Base-by-base conservation (phyloP, 2,113 vertebrate species). In the Aspidoscelis tigris region DNA sequence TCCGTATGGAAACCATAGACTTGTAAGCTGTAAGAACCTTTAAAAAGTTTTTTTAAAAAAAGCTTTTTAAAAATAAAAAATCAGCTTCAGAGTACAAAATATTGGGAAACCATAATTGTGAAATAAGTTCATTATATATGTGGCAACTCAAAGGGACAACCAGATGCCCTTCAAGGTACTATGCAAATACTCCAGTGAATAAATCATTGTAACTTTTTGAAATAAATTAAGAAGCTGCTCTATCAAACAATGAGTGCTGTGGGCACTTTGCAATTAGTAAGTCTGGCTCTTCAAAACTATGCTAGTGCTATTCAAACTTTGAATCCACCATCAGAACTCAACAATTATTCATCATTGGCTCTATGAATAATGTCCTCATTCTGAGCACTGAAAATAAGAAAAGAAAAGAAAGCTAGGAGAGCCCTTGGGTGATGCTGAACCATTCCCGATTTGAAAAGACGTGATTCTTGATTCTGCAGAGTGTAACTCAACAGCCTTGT, bases 161-260 rank as follows among this genome's bases (percentile, higher is more conserved):
- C 83, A 72, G 72, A 84, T 76, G 39, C 53, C 72, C 43, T 84
- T 72, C 68, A 79, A 73, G 41, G 68, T 44, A 64, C 78, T 84
- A 65, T 41, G 41, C 33, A 78, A 39, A 79, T 64, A 26, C 55
- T 64, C 20, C 78, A 84, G 39, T 73, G 76, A 84, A 73, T 78
- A 84, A 84, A 79, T 79, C 83, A 78, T 12, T 11, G 39, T 43
- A 79, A 53, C 68, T 65, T 72, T 84, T 78, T 79, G 68, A 84
- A 78, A 73, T 84, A 78, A 84, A 84, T 84, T 79, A 78, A 78
- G 78, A 39, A 39, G 70, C 50, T 11, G 69, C 64, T 84, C 83
- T 78, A 71, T 84, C 39, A 72, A 61, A 61, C 22, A 33, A 70
- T 33, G 10, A 12, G 3, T 44, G 39, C 21, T n/a, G 50, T 24